phyloP scores from a whole-genome alignment of 2,113 vertebrate species.

The Chaetodon auriga region DNA sequence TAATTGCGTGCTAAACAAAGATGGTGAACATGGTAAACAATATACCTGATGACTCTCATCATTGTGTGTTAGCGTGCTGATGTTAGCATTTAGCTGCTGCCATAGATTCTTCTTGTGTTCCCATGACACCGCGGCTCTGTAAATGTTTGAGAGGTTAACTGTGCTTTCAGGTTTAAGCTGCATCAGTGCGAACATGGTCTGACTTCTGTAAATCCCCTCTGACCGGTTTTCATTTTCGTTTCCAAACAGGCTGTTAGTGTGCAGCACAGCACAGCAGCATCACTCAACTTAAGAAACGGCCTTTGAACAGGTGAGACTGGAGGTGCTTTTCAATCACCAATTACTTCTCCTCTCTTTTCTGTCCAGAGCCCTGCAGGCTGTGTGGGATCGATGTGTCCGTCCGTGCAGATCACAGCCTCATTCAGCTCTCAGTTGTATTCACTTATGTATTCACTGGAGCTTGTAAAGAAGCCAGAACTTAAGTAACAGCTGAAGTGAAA shows the following conservation, averaged over 20 bases:
- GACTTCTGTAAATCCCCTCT: not conserved
- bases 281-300: not conserved
- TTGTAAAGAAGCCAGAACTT: not conserved
- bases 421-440: too few species aligned
- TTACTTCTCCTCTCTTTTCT: not conserved
- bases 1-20: too few species aligned
- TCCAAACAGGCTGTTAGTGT: not conserved
- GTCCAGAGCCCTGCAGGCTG: not conserved
- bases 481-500: not conserved
- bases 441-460: not conserved
- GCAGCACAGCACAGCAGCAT: not conserved
- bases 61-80: too few species aligned
- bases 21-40: too few species aligned
- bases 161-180: not conserved
- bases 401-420: not conserved
- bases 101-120: too few species aligned
- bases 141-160: too few species aligned
- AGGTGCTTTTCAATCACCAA: constrained; percentile 4
- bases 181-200: not conserved
- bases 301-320: not conserved
- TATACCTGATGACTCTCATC: too few species aligned
- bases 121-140: too few species aligned
- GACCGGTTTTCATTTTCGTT: not conserved
- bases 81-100: too few species aligned
- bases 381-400: not conserved